Conservation (phyloP, 2,888 invertebrate species). For the Ochropacha duplaris region DNA sequence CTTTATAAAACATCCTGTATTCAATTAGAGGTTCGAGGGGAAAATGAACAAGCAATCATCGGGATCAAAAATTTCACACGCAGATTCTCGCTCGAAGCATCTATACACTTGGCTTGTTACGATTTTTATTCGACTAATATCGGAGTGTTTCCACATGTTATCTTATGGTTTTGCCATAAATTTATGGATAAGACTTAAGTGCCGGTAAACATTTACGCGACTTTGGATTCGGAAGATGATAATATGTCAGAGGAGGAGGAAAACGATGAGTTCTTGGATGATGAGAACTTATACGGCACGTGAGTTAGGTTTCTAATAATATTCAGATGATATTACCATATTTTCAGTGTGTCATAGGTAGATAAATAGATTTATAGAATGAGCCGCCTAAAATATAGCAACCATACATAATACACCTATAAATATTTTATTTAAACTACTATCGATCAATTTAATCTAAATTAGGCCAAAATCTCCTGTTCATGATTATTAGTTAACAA, state of each 20-base stretch:
- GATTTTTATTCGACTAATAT: slow-evolving; percentile 12
- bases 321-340: too few relatives aligned
- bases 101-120: slow-evolving; percentile 16
- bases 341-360: too few relatives aligned
- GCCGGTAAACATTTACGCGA: slow-evolving; percentile 14
- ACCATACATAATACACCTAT: too few relatives aligned
- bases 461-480: too few relatives aligned
- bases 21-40: slow-evolving; percentile 22
- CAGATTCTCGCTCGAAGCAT: slow-evolving; percentile 28
- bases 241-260: slow-evolving; percentile 46
- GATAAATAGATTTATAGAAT: too few relatives aligned
- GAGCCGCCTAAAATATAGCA: too few relatives aligned
- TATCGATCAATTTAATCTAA: too few relatives aligned
- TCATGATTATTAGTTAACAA: too few relatives aligned
- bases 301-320: slow-evolving; percentile 12
- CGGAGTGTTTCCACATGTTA: slow-evolving; percentile 14
- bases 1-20: slow-evolving; percentile 37
- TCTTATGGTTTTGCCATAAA: slow-evolving; percentile 24
- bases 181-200: slow-evolving; percentile 41
- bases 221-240: slow-evolving; percentile 42
- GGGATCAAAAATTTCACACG: slow-evolving; percentile 43
- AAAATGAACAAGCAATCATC: slow-evolving; percentile 35
- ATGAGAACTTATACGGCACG: slow-evolving; percentile 22
- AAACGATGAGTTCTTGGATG: slow-evolving; percentile 28
- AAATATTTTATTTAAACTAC: too few relatives aligned